Evolutionary conservation across 2,888 invertebrate species (phyloP).

Genomic region (Cartodere bifasciata): DNA sequence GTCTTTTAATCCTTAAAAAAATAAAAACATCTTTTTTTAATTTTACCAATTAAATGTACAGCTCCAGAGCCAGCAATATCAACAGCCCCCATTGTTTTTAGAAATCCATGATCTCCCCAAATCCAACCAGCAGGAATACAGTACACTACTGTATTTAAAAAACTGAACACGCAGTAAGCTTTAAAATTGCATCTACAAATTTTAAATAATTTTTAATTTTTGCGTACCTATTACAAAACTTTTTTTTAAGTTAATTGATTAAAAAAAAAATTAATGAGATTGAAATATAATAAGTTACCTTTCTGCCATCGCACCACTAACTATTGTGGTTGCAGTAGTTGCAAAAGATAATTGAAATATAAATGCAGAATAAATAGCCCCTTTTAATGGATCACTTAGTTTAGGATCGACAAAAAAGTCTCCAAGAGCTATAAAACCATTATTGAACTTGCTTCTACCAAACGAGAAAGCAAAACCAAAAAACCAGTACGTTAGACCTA

Average conservation of each 20-base stretch:
- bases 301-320: conserved; percentile 91
- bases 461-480: conserved; percentile 90
- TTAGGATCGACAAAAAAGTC: conserved; percentile 71
- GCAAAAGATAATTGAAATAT: conserved; percentile 84
- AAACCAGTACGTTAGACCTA: conserved; percentile 82
- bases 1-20: too few relatives aligned
- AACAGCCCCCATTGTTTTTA: conserved; percentile 70
- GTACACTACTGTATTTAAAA: conserved; percentile 79
- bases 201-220: neutral
- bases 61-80: conserved; percentile 89
- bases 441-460: conserved; percentile 58
- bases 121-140: conserved; percentile 92
- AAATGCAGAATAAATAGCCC: conserved; percentile 76
- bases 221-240: neutral
- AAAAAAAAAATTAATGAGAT: conserved; percentile 1
- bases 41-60: conserved; percentile 79
- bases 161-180: conserved; percentile 82
- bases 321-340: conserved; percentile 82
- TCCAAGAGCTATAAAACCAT: conserved; percentile 72
- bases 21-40: too few relatives aligned
- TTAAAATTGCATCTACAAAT: conserved; percentile 70
- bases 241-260: neutral
- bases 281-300: conserved; percentile 39
- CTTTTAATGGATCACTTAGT: conserved; percentile 64
- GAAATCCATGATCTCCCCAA: conserved; percentile 80